These are phyloP conservation scores for Eleginops maclovinus DNA, from an alignment of 2,113 vertebrate genomes.

Conservation along the genomic window DNA sequence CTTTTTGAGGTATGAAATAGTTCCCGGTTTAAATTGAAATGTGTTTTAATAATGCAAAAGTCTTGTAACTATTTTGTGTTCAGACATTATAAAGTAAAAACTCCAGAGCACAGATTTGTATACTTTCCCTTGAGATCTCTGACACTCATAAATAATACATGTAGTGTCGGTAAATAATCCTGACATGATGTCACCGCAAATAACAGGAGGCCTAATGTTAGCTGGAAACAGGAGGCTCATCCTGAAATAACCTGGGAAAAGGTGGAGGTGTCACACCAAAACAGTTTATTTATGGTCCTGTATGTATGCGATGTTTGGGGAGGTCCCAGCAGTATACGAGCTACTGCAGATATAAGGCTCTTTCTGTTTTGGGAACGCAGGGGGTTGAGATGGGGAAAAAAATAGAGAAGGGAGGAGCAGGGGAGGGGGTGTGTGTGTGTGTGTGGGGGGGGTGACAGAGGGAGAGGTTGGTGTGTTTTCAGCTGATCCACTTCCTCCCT, in stretches of 20 bases:
- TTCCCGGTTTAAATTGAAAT: background rate
- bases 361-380: slow-evolving; percentile 8
- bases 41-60: too few species aligned
- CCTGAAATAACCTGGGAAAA: slow-evolving; percentile 28
- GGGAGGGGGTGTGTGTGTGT: slow-evolving; percentile 66
- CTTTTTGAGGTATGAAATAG: background rate
- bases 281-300: slow-evolving; percentile 33
- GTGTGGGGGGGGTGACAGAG: slow-evolving; percentile 49
- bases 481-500: slow-evolving; percentile 80
- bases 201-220: slow-evolving; percentile 21
- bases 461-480: slow-evolving; percentile 71
- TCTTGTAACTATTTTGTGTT: background rate
- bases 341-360: slow-evolving; percentile 27
- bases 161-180: slow-evolving; percentile 22
- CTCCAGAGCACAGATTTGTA: background rate
- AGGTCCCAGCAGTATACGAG: slow-evolving; percentile 17
- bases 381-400: slow-evolving; percentile 14
- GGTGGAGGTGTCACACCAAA: slow-evolving; percentile 4
- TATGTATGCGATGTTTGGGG: too few species aligned
- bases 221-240: background rate
- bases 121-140: background rate
- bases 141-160: slow-evolving; percentile 28
- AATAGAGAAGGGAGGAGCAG: slow-evolving; percentile 26
- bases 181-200: slow-evolving; percentile 27
- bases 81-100: slow-evolving; percentile 11